Base-by-base conservation (phyloP, 1,140 invertebrate genomes). In the Apis florea region DNA sequence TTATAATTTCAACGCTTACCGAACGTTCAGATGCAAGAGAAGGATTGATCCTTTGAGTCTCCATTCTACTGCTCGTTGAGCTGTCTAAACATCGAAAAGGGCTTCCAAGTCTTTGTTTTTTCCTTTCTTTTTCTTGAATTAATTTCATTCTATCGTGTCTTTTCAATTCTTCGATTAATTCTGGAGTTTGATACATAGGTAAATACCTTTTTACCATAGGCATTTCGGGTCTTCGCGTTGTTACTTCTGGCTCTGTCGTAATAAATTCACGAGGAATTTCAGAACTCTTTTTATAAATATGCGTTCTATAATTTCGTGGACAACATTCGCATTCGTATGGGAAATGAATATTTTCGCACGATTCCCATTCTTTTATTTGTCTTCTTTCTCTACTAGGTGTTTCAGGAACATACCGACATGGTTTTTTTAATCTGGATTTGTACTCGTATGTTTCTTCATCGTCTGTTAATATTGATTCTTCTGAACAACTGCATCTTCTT, bases 81-180 rank as follows among this genome's bases (percentile, higher is more conserved):
- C n/a, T 19, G 24, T 67, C 63, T 17, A 73, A 49, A 40, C 17
- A 64, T 72, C 54, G 56, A 54, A 12, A n/a, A 64, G 74, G 24
- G 13, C 64, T 76, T 40, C 21, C 17, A n/a, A 40, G 31, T 56
- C 40, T 56, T 12, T 72, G 66, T 58, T 69, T 79, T 66, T 26
- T 77, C 31, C 74, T 83, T 64, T 89, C 85, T 31, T 71, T 79
- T 71, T 90, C 85, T 11, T 66, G 66, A 64, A 89, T 89, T 40
- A 85, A 83, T 84, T 54, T 90, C 53, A 86, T 82, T 76, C 78
- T 85, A 56, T 90, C 89, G 10, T 88, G 85, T 54, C 67, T 61
- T 59, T 90, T 86, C 8, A 90, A 69, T 72, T 91, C 89, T 24
- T 90, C 73, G 26, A 89, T 87, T 54, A 90, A 84, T 70, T 83